A percentile compares a stretch with the other conserved stretches of the same genome.
phyloP scores from a whole-genome alignment of 2,113 vertebrate genomes.

The Diadophis punctatus region DNA sequence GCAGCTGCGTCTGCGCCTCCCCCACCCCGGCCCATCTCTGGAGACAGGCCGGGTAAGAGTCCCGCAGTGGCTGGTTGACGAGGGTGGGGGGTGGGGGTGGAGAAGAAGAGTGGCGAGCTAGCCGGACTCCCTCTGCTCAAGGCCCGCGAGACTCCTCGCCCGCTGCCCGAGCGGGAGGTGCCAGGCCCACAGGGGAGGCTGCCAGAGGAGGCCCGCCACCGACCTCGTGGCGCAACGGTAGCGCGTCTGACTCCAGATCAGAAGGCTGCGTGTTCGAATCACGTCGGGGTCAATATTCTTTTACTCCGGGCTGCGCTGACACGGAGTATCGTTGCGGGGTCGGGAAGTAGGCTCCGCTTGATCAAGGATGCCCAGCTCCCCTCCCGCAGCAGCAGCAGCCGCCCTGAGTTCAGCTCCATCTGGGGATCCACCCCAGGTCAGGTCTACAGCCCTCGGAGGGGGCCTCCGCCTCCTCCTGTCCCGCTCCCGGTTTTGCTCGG shows the following conservation, averaged over 20 bases:
- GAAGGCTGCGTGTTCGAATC: slow-evolving; percentile 33
- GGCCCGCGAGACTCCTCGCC: too few species aligned
- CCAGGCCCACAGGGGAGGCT: neutral
- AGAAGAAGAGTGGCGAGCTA: too few species aligned
- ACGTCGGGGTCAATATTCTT: slow-evolving; percentile 3
- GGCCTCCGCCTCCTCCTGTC: neutral
- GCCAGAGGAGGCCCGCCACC: accelerated
- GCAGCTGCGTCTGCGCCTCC: neutral
- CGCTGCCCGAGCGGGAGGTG: neutral
- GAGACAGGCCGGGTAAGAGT: neutral
- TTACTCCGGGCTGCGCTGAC: neutral
- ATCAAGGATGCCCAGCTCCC: too few species aligned
- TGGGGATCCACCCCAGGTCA: too few species aligned
- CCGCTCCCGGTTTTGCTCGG: neutral
- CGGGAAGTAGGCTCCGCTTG: neutral
- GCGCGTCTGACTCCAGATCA: slow-evolving; percentile 37
- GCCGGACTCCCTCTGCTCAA: neutral
- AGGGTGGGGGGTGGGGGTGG: too few species aligned
- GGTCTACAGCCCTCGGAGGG: neutral
- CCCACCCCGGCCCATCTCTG: neutral
- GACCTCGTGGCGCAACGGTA: slow-evolving; percentile 32
- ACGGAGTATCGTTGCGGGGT: neutral
- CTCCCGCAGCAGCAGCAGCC: neutral
- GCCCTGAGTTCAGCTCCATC: neutral
- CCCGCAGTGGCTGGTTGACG: neutral